phyloP scores from a whole-genome alignment of 2,113 vertebrate genomes.

The Sinocyclocheilus anophthalmus region DNA sequence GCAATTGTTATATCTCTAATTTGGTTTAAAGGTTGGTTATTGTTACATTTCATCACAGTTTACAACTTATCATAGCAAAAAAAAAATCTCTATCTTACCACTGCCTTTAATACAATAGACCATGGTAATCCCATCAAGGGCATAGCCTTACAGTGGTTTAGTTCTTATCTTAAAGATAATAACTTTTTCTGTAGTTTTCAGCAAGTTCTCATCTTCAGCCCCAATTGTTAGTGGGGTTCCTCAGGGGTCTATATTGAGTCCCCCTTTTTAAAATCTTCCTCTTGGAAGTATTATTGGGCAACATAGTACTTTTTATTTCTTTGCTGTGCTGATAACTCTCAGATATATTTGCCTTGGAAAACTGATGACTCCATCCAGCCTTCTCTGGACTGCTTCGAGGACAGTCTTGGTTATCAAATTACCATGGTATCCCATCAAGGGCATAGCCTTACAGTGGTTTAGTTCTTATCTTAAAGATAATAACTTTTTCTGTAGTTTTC shows the following conservation, averaged over 20 bases:
- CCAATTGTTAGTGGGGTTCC: neutral
- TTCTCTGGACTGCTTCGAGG: neutral
- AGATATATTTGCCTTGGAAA: neutral
- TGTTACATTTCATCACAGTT: no score
- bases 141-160: neutral
- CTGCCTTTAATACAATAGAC: no score
- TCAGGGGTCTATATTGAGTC: neutral
- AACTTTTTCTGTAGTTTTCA: neutral
- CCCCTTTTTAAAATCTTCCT: neutral
- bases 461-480: neutral
- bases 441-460: neutral
- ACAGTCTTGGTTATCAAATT: neutral
- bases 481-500: neutral
- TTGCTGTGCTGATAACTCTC: neutral
- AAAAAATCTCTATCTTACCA: no score
- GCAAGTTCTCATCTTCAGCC: neutral
- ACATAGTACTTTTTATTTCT: neutral
- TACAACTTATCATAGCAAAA: no score
- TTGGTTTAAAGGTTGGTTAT: no score
- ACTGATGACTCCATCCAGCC: neutral
- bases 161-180: neutral
- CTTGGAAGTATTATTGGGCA: neutral
- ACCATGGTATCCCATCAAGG: neutral
- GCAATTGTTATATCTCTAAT: no score
- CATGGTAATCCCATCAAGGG: no score